Conservation (phyloP, 2,888 invertebrate genomes). For the Apodemia zela region DNA sequence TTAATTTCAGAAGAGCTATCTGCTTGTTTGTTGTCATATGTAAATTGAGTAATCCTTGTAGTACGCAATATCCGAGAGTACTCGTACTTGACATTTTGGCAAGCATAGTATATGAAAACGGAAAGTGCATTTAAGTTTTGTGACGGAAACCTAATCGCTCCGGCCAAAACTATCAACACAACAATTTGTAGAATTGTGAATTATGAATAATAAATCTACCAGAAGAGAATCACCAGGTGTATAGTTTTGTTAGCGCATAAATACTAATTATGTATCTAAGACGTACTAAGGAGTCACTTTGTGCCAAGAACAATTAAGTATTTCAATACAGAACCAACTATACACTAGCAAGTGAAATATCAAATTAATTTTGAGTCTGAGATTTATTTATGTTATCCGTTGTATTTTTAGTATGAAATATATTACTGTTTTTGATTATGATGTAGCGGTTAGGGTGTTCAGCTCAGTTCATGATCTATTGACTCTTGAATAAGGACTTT, state of each 20-base stretch:
- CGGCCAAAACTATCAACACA: not conserved
- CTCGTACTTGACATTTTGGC: not conserved
- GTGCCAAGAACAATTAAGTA: constrained; percentile 50
- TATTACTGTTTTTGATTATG: not conserved
- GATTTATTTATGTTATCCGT: constrained; percentile 13
- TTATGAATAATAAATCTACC: constrained; percentile 24
- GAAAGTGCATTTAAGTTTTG: constrained; percentile 4
- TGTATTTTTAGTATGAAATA: not conserved
- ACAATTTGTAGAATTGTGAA: constrained; percentile 4
- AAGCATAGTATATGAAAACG: not conserved
- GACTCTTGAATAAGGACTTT: too few species aligned
- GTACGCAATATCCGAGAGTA: not conserved
- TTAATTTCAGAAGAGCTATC: too few species aligned
- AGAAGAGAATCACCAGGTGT: constrained; percentile 27
- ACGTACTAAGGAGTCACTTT: constrained; percentile 35
- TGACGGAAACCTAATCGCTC: not conserved
- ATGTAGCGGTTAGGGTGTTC: too few species aligned
- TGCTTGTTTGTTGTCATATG: too few species aligned
- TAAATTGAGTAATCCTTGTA: not conserved
- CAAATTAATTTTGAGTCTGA: constrained; percentile 19
- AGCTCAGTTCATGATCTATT: too few species aligned
- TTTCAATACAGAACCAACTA: not conserved
- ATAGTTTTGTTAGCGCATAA: constrained; percentile 17
- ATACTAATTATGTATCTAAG: constrained; percentile 34
- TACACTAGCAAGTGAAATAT: constrained; percentile 8